These are phyloP conservation scores for Rhinoraja longicauda DNA, from an alignment of 2,797 vertebrate species.

Conservation along the genomic window DNA sequence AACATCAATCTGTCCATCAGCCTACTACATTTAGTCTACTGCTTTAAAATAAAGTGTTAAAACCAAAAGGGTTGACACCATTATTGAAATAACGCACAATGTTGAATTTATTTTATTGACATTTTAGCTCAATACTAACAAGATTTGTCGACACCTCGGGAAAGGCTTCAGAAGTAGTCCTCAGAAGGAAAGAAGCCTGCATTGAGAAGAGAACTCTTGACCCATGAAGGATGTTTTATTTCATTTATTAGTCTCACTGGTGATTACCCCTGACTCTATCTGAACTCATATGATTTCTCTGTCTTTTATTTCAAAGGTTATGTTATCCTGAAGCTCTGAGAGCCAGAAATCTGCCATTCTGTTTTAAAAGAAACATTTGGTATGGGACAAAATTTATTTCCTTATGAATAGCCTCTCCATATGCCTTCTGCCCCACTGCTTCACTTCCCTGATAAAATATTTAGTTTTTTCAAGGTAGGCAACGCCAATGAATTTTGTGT, in stretches of 20 bases:
- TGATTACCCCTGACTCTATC: not conserved
- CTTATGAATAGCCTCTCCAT: not conserved
- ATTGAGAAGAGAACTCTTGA: not conserved
- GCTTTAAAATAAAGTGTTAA: not conserved
- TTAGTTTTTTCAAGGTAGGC: not conserved
- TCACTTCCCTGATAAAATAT: not conserved
- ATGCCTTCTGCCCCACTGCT: not conserved
- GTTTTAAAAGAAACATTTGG: not conserved
- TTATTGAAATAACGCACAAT: not conserved
- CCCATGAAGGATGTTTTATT: not conserved
- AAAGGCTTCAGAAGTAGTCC: not conserved
- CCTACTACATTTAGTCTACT: not conserved
- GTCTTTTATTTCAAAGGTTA: not conserved
- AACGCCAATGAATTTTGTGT: not conserved
- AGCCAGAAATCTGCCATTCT: not conserved
- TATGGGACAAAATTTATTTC: not conserved
- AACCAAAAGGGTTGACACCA: not conserved
- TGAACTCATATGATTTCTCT: not conserved
- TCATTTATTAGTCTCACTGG: not conserved
- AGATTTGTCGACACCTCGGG: not conserved
- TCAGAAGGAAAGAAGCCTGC: not conserved
- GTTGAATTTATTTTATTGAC: not conserved
- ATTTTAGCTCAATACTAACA: not conserved
- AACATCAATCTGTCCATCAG: too few relatives aligned
- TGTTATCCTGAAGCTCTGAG: not conserved